These are phyloP conservation scores for Stomorhina lunata DNA, from an alignment of 2,888 invertebrate species.

Conservation along the genomic window DNA sequence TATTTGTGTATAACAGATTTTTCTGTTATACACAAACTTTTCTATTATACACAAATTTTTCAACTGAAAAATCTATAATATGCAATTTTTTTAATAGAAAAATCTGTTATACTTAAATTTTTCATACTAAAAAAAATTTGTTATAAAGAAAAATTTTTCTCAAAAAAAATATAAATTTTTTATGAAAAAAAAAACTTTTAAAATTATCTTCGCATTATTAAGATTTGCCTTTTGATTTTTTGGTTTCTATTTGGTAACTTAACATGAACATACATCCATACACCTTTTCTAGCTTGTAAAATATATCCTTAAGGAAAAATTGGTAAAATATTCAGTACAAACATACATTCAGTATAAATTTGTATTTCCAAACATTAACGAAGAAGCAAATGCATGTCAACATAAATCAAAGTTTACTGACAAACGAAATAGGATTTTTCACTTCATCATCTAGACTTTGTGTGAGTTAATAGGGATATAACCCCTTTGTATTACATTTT, in stretches of 20 bases:
- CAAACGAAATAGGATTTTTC: constrained; percentile 50
- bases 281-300: constrained; percentile 24
- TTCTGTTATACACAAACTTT: no score
- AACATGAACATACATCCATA: constrained; percentile 5
- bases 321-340: neutral
- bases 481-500: no score
- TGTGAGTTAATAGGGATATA: no score
- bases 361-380: constrained; percentile 66
- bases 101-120: no score
- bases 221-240: neutral
- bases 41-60: no score
- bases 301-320: constrained; percentile 20
- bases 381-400: constrained; percentile 72
- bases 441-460: constrained; percentile 8
- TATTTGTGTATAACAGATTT: no score
- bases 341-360: neutral
- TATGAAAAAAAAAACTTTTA: neutral
- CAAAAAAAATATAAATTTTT: no score
- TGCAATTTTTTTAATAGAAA: no score
- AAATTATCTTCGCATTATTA: neutral
- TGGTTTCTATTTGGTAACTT: neutral
- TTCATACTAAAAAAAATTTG: no score
- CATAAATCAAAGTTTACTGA: constrained; percentile 74
- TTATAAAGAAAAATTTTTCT: no score
- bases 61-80: no score